Base-by-base conservation (phyloP, 2,888 invertebrate species). In the Baccha elongata region DNA sequence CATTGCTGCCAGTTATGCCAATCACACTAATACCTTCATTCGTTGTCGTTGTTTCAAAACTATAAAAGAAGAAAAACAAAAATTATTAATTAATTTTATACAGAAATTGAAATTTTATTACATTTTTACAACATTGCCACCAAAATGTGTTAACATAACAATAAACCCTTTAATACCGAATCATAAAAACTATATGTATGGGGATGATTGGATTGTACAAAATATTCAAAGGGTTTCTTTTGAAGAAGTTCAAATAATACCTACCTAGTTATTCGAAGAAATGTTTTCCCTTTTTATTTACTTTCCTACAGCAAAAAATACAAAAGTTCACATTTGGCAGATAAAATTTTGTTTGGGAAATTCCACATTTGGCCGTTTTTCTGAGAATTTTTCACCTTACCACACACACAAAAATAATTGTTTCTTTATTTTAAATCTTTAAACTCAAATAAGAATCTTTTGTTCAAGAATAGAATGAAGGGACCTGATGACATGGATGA, bases 41-140 rank as follows among this genome's bases (percentile, higher is more conserved):
- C 64, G 87, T 84, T 74, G 86, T 85, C 62, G 86, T 75, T 85
- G 86, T 86, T 87, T 86, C 65, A 78, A 87, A 88, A 86, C 90
- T 90, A 86, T 7, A 69, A 81, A 85, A 55, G 5, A 55, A 44
- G 37, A 53, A 11, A 50, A 50, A 68, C 11, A 75, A 46, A 40
- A 72, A 48, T 37, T 6, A 55, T 13, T 48, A 26, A 10, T 23
- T 53, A 58, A 62, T 71, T 42, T 48, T 42, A 48, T 10, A 21
- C 23, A 62, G 62, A 37, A 78, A 50, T 58, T 17, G 48, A 76
- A 75, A 50, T 67, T 46, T 32, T 42, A 15, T 19, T 7, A 17
- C 7, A 10, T 1, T 53, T 35, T 35, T 35, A 17, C 35, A 8
- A 21, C 42, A 42, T 1, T 10, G 26, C 26, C 3, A 26, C 6